phyloP scores from a whole-genome alignment of 2,888 invertebrate genomes.

The Limnephilus rhombicus region DNA sequence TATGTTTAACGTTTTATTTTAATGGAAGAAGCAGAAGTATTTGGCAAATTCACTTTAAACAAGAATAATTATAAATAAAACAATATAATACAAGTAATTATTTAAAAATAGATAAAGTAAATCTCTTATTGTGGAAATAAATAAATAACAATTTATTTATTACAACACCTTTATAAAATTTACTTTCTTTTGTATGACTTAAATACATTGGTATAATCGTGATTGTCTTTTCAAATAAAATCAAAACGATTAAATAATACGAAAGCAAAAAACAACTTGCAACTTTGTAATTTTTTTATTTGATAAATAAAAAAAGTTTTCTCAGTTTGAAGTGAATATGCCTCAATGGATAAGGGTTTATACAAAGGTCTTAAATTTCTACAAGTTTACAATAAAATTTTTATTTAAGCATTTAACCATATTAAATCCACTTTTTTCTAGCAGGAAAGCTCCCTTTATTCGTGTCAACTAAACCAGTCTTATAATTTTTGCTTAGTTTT shows the following conservation, averaged over 20 bases:
- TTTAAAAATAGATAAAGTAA: not conserved
- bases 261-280: not conserved
- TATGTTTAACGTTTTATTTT: not conserved
- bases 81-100: not conserved
- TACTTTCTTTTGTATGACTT: not conserved
- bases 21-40: not conserved
- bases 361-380: not conserved
- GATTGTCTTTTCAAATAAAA: not conserved
- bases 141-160: not conserved
- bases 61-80: not conserved
- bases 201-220: not conserved
- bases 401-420: not conserved
- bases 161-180: not conserved
- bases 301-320: not conserved
- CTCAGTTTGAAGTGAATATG: not conserved
- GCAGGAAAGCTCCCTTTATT: constrained; percentile 54
- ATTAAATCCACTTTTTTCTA: constrained; percentile 41
- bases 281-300: not conserved
- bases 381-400: not conserved
- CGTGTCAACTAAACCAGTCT: constrained; percentile 57
- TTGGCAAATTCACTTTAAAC: constrained; percentile 1
- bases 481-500: constrained; percentile 55
- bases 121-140: not conserved
- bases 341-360: not conserved
- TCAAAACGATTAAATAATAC: not conserved